Conservation (phyloP, 2,888 invertebrate genomes). For the Lumbricus terrestris region DNA sequence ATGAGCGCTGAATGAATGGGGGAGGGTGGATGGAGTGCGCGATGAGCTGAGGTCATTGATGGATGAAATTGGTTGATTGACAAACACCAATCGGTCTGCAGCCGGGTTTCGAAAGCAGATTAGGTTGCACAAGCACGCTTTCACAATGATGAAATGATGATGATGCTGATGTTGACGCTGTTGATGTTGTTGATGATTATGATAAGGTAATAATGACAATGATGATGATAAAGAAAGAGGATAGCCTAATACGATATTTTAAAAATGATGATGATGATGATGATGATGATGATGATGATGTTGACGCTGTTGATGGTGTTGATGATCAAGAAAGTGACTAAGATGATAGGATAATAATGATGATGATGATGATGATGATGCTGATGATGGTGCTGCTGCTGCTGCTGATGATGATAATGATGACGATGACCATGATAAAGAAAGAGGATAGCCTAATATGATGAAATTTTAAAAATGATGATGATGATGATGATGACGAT, state of each 20-base stretch:
- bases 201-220: slow-evolving; percentile 18
- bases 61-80: background rate
- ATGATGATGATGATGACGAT: too few species aligned
- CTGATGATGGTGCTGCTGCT: background rate
- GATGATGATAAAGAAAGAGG: too few species aligned
- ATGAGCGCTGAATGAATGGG: background rate
- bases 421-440: background rate
- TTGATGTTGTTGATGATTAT: slow-evolving; percentile 22
- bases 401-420: background rate
- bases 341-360: background rate
- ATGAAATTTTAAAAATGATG: too few species aligned
- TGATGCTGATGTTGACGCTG: slow-evolving; percentile 16
- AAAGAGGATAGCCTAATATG: too few species aligned
- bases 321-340: background rate
- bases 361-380: background rate
- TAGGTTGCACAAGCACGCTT: background rate
- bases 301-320: slow-evolving; percentile 14
- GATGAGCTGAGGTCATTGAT: background rate
- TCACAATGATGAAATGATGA: slow-evolving; percentile 12
- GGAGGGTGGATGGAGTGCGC: too few species aligned
- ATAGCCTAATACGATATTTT: too few species aligned
- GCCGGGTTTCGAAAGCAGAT: background rate
- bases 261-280: slow-evolving; percentile 25
- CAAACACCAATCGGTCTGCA: background rate
- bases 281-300: slow-evolving; percentile 22